These are phyloP conservation scores for Ichneumon xanthorius DNA, from an alignment of 2,888 invertebrate species.

Conservation along the genomic window DNA sequence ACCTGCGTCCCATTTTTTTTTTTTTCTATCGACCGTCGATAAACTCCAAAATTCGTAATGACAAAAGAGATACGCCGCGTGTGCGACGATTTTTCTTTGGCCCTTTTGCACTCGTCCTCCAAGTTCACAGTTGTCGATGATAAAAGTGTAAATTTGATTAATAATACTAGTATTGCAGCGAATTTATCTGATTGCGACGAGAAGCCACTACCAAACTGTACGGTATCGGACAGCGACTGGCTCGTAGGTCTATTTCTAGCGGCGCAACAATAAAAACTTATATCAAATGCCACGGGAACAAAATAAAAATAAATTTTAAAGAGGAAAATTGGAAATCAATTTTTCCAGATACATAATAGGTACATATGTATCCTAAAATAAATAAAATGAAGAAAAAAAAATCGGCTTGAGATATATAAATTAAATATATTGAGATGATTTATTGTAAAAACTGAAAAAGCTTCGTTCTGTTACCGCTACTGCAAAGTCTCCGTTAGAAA, in stretches of 20 bases:
- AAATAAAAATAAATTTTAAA: too few relatives aligned
- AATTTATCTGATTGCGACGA: constrained; percentile 18
- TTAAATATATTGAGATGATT: too few relatives aligned
- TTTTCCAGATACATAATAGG: too few relatives aligned
- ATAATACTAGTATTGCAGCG: background rate
- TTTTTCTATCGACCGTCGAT: constrained; percentile 86
- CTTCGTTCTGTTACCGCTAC: too few relatives aligned
- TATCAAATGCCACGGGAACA: constrained; percentile 73
- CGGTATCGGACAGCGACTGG: constrained; percentile 32
- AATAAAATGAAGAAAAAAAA: too few relatives aligned
- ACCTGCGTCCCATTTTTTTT: constrained; percentile 84
- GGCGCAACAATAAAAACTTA: constrained; percentile 40
- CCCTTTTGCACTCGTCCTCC: constrained; percentile 71
- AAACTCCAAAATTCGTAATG: constrained; percentile 83
- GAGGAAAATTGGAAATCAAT: too few relatives aligned
- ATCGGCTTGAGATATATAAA: too few relatives aligned
- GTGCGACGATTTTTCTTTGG: constrained; percentile 67
- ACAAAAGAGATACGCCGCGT: constrained; percentile 85
- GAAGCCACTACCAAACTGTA: constrained; percentile 9
- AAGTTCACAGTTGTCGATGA: background rate
- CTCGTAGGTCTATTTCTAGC: constrained; percentile 11
- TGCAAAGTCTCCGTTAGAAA: background rate
- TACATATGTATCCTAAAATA: too few relatives aligned
- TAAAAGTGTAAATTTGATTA: constrained; percentile 18
- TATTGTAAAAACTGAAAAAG: background rate